A percentile compares a stretch with the other conserved stretches of the same genome.
Conservation (phyloP, 2,888 invertebrate genomes). For the Romanomermis culicivorax region DNA sequence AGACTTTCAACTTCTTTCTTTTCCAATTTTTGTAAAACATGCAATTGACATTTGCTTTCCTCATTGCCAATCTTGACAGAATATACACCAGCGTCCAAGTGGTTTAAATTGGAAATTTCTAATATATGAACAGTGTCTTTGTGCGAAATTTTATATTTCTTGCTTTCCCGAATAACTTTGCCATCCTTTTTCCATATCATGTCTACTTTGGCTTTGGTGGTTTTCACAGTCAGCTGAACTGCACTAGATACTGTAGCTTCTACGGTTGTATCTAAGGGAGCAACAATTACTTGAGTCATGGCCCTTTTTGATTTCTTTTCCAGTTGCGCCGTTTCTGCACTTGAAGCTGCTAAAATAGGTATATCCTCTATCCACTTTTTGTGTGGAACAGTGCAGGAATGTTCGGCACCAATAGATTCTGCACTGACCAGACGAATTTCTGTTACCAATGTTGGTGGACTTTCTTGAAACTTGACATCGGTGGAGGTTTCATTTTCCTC, state of each 20-base stretch:
- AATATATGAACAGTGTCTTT: constrained; percentile 32
- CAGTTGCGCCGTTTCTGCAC: not conserved
- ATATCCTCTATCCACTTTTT: constrained; percentile 46
- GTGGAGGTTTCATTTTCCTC: too few relatives aligned
- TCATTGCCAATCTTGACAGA: not conserved
- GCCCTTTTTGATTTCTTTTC: not conserved
- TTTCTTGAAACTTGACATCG: too few relatives aligned
- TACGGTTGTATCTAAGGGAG: not conserved
- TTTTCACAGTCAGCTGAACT: constrained; percentile 36
- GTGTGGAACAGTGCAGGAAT: too few relatives aligned
- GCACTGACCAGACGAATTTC: too few relatives aligned
- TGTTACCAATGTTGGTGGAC: too few relatives aligned
- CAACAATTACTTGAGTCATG: not conserved
- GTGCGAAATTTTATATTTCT: not conserved
- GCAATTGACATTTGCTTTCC: not conserved
- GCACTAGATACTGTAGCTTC: constrained; percentile 16
- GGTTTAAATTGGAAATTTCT: not conserved
- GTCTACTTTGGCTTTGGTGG: constrained; percentile 38
- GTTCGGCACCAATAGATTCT: constrained; percentile 3
- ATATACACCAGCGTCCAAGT: not conserved
- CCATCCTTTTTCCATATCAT: constrained; percentile 42
- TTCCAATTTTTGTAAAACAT: too few relatives aligned
- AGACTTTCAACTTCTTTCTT: too few relatives aligned
- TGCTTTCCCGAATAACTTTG: constrained; percentile 36
- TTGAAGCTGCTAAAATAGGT: too few relatives aligned